phyloP scores from a whole-genome alignment of 2,113 vertebrate species.

The Pelecanus crispus region DNA sequence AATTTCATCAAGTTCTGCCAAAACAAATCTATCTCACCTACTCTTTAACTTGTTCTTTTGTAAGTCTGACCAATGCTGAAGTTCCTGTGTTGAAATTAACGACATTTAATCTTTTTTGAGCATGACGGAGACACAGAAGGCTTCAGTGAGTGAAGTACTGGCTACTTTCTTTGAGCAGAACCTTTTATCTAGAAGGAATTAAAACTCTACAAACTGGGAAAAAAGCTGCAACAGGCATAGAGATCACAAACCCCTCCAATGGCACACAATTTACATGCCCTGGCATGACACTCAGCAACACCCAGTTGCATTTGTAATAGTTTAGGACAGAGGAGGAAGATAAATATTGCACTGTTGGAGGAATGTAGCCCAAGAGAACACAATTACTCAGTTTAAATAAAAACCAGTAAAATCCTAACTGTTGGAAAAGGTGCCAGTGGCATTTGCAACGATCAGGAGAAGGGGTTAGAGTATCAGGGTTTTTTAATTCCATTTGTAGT shows the following conservation, averaged over 20 bases:
- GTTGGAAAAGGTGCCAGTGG: neutral
- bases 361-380: neutral
- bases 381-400: neutral
- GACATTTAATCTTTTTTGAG: neutral
- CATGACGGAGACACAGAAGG: neutral
- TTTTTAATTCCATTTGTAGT: neutral
- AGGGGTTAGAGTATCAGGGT: neutral
- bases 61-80: neutral
- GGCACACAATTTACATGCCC: neutral
- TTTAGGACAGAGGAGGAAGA: neutral
- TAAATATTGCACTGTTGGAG: neutral
- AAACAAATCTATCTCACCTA: neutral
- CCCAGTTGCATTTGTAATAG: neutral
- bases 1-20: slow-evolving; percentile 18
- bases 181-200: neutral
- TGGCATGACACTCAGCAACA: neutral
- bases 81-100: neutral
- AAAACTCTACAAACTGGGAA: neutral
- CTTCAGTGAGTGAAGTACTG: neutral
- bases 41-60: neutral
- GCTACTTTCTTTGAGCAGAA: neutral
- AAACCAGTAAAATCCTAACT: neutral
- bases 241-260: neutral
- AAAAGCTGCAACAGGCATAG: neutral
- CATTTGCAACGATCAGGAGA: neutral